phyloP scores from a whole-genome alignment of 2,113 vertebrate species.

The Caretta caretta region DNA sequence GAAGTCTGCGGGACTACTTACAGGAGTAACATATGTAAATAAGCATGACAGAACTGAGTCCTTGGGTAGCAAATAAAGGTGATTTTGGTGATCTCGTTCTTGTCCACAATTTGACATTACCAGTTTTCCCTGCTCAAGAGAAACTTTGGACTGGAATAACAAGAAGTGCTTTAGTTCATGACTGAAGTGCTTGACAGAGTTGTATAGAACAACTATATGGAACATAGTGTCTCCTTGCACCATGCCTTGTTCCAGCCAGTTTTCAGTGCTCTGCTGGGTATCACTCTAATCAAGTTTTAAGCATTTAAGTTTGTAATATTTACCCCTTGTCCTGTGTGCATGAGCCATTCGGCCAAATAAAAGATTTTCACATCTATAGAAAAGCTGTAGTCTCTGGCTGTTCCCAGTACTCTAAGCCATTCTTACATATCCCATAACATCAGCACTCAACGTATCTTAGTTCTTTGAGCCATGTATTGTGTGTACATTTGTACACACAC shows the following conservation, averaged over 20 bases:
- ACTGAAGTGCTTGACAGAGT: neutral
- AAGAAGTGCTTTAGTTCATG: neutral
- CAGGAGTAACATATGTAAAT: neutral
- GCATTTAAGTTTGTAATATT: neutral
- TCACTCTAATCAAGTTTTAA: neutral
- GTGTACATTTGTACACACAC: neutral
- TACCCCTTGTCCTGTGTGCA: neutral
- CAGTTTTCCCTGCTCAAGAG: neutral
- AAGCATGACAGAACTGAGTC: neutral
- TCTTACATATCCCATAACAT: accelerated
- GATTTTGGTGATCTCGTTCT: neutral
- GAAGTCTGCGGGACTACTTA: neutral
- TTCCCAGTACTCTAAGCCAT: accelerated
- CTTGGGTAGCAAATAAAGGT: neutral
- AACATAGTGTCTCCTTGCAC: neutral
- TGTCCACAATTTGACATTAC: neutral
- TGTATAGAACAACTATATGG: neutral
- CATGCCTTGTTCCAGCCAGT: neutral
- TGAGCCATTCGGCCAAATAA: accelerated
- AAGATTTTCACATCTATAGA: neutral
- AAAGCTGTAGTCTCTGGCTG: neutral
- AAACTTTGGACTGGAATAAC: neutral
- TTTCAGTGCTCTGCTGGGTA: neutral
- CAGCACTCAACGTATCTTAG: neutral
- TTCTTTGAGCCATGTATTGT: neutral